Evolutionary conservation across 2,113 vertebrate genomes (phyloP), one percentile per base, ranked within the genome.

Genomic region (Amia ocellicauda): DNA sequence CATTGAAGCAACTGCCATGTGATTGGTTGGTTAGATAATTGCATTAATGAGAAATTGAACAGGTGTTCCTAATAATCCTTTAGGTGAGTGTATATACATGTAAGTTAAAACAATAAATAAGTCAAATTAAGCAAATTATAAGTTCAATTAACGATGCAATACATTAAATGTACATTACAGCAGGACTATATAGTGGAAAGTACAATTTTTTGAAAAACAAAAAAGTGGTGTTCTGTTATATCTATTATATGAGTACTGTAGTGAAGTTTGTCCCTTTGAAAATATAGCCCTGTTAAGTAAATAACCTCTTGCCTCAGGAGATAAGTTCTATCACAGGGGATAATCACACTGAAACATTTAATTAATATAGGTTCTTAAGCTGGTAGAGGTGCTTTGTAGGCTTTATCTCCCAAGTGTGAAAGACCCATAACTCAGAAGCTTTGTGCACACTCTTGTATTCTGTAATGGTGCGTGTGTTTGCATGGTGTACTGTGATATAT

Each of bases 271-370:
- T 61, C 14, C 17, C 41, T 4, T 3, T 47, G 26, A 9, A 27
- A 28, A 27, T 47, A 23, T 13, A 59, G 36, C 57, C 20, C 57
- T 42, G 16, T 58, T 41, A 22, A 45, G 22, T 60, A 60, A 60
- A 45, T 60, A 45, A 24, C 40, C 31, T 40, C 41, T 42, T 41
- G 31, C 22, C 57, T 41, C 14, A 13, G 10, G 20, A 54, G 51
- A 54, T 24, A 59, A 42, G 19, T 24, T 45, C 40, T 29, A 58
- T 41, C 56, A 19, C 10, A 9, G 20, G 28, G 27, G 16, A 31
- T 31, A 58, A 29, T 59, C 57, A 42, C 31, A 42, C 7, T 54
- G 51, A 54, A 54, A 24, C 51, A 14, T 16, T 60, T 45, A 60
- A 45, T 45, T 26, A 45, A 60, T 24, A 43, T 20, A 60, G 58